These are phyloP conservation scores for Heliconius sara DNA, from an alignment of 2,888 invertebrate genomes.

Conservation along the genomic window DNA sequence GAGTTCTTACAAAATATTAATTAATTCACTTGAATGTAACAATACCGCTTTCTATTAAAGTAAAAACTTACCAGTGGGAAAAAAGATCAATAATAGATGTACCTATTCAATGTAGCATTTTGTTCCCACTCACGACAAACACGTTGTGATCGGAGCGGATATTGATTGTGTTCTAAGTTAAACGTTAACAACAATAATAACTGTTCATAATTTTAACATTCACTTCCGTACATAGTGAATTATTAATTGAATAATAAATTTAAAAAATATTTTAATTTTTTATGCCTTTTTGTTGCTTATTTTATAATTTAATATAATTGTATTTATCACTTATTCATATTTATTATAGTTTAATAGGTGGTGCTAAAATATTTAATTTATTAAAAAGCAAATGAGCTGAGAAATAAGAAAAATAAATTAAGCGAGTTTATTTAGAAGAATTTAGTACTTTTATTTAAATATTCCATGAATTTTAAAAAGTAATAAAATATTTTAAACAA, in stretches of 20 bases:
- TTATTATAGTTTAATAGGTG: not conserved
- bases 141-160: constrained; percentile 72
- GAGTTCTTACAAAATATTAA: constrained; percentile 34
- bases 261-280: not conserved
- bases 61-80: constrained; percentile 67
- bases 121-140: constrained; percentile 75
- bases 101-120: constrained; percentile 63
- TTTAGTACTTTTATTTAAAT: not conserved
- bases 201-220: constrained; percentile 56
- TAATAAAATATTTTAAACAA: not conserved
- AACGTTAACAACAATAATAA: constrained; percentile 59
- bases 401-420: not conserved
- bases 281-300: not conserved
- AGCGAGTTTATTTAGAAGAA: not conserved
- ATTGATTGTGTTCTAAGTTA: constrained; percentile 72
- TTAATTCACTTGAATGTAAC: constrained; percentile 38
- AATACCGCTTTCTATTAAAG: constrained; percentile 59
- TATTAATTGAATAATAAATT: not conserved
- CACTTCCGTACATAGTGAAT: constrained; percentile 50
- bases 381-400: not conserved
- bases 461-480: not conserved
- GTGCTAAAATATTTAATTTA: not conserved
- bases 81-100: constrained; percentile 58
- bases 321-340: not conserved
- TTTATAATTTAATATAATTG: constrained; percentile 12